These are phyloP conservation scores for Calyptomena viridis DNA, from an alignment of 2,113 vertebrate genomes.

Conservation along the genomic window DNA sequence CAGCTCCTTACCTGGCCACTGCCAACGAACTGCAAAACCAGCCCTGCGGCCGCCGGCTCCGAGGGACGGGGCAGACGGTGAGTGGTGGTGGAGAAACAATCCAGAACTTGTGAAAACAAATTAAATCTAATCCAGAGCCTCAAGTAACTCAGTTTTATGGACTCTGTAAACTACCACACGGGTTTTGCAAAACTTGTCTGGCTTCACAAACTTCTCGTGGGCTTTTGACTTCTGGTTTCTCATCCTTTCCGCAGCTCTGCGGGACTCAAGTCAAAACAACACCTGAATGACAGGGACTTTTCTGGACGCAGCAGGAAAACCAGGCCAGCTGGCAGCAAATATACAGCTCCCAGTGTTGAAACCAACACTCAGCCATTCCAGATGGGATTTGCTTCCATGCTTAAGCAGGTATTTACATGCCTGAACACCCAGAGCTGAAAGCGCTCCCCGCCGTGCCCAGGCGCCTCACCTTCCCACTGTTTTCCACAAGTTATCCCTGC, in stretches of 20 bases:
- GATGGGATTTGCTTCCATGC: not conserved
- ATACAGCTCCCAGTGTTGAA: not conserved
- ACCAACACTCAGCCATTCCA: not conserved
- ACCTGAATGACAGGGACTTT: fast-evolving
- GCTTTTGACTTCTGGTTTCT: not conserved
- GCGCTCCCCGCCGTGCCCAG: not conserved
- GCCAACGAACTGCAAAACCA: not conserved
- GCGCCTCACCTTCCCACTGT: not conserved
- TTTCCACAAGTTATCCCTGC: not conserved
- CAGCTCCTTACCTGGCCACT: not conserved
- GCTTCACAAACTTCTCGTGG: not conserved
- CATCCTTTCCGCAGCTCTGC: not conserved
- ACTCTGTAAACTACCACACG: not conserved
- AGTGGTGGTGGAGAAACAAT: not conserved
- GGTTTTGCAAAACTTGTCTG: not conserved
- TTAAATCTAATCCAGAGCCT: not conserved
- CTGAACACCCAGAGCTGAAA: not conserved
- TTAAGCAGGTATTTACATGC: not conserved
- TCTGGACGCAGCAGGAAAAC: not conserved
- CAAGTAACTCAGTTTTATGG: not conserved
- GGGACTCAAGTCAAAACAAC: fast-evolving
- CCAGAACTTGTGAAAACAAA: not conserved
- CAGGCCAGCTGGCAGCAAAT: not conserved
- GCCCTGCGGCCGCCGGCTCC: not conserved
- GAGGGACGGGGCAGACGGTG: not conserved